Base-by-base conservation (phyloP, 2,888 invertebrate genomes). In the Carcina quercana region DNA sequence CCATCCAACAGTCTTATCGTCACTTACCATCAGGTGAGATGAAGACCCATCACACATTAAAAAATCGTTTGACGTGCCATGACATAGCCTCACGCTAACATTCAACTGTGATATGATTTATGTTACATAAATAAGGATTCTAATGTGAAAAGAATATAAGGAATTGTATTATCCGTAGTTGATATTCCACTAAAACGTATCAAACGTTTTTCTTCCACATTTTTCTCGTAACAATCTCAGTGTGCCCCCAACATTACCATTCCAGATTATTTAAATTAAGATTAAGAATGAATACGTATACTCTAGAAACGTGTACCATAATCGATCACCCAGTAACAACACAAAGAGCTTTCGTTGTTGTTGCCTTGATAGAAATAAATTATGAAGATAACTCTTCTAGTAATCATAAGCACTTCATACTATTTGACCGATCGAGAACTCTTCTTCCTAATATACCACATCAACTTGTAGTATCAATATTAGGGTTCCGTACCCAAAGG, bases 401-500 rank as follows among this genome's bases (percentile, higher is more conserved):
- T 10, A 36, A 30, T n/a, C n/a, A n/a, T 3, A 11, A 35, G 6
- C 37, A 45, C n/a, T 5, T 49, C 50, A 11, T 3, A 15, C 43
- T 28, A 21, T 15, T 13, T 14, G 45, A 41, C 28, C 40, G 43
- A 51, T 46, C 49, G 46, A 49, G 51, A 57, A 64, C 45, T 48
- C 45, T 56, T 48, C 57, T 60, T 56, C 48, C 57, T 60, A 54
- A 53, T 59, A 53, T 57, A 53, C 53, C 47, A 46, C 47, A 50
- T 44, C 40, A 49, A 52, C 52, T 53, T 50, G 46, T 35, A 37
- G 51, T 55, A 59, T 59, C 56, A 54, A 59, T n/a, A n/a, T n/a
- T n/a, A n/a, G n/a, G n/a, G n/a, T n/a, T n/a, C n/a, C n/a, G n/a
- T n/a, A n/a, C n/a, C n/a, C n/a, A n/a, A n/a, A n/a, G n/a, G n/a